Percentiles rank a stretch among this genome's conserved stretches.
These are phyloP conservation scores for Philopotamus ludificatus DNA, from an alignment of 1,140 invertebrate species.

Conservation along the genomic window DNA sequence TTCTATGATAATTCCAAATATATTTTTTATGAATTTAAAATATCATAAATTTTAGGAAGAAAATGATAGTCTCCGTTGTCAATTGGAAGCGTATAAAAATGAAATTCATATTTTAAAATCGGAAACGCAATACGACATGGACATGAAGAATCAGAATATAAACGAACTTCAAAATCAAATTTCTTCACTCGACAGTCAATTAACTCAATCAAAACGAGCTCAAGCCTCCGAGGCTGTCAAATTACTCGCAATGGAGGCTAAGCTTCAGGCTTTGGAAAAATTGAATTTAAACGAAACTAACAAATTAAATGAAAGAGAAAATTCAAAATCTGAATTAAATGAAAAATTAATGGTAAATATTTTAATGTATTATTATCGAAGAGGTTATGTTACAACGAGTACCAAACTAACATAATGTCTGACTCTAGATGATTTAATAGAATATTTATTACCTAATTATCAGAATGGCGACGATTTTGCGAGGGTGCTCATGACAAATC, in stretches of 20 bases:
- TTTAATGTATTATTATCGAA: too few relatives aligned
- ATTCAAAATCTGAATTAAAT: too few relatives aligned
- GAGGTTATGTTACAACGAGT: too few relatives aligned
- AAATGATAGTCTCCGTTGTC: conserved; percentile 87
- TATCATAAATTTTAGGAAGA: conserved; percentile 71
- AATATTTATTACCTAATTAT: too few relatives aligned
- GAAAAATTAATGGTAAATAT: too few relatives aligned
- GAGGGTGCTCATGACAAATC: too few relatives aligned
- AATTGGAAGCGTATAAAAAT: conserved; percentile 92
- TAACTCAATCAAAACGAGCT: conserved; percentile 49
- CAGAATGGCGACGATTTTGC: too few relatives aligned
- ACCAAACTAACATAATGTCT: too few relatives aligned
- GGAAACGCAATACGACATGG: conserved; percentile 59
- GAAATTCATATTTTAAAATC: conserved; percentile 73
- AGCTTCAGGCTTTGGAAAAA: conserved; percentile 68
- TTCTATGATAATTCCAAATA: too few relatives aligned
- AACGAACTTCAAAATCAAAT: conserved; percentile 55
- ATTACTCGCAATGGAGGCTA: conserved; percentile 62
- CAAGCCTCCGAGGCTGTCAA: conserved; percentile 35
- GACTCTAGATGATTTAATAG: too few relatives aligned
- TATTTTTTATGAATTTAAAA: background rate
- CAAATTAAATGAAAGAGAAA: too few relatives aligned
- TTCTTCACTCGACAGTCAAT: conserved; percentile 59
- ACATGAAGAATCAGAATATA: conserved; percentile 51
- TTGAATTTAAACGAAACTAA: too few relatives aligned